Base-by-base conservation (phyloP, 2,888 invertebrate species). In the Notocelia uddmanniana region DNA sequence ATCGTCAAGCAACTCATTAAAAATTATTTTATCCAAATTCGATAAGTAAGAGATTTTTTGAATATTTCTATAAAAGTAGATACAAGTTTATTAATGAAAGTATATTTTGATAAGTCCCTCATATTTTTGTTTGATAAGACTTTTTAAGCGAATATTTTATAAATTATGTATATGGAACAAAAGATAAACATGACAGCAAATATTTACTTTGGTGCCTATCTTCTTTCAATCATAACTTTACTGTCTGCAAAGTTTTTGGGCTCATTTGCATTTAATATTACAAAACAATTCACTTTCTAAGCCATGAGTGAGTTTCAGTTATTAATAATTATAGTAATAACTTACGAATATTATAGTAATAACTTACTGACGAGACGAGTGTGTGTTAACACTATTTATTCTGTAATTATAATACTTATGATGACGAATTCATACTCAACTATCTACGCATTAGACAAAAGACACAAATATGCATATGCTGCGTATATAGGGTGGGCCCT, bases 241-340 rank as follows among this genome's bases (percentile, higher is more conserved):
- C 48, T 21, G 72, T 72, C 72, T 72, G 68, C 62, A 62, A 72
- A 72, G 67, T 68, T 72, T 72, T 72, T 21, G 60, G 52, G 11
- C 26, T 64, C 58, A 59, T 67, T 67, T 67, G 45, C 54, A 67
- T 67, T 67, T 66, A 52, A 52, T 66, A 66, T 59, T 34, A 21
- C 50, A 68, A 68, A 67, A 62, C 66, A 67, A 67, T 66, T 66
- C 59, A 54, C 31, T 60, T 66, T 66, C 59, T 59, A 59, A 21
- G 31, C 37, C 19, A 26, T 9, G 34, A 66, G 21, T 45, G 45
- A 68, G 34, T 13, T n/a, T n/a, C n/a, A n/a, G n/a, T n/a, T n/a
- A n/a, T n/a, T 41, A 37, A 10, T 23, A 41, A 62, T 55, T 3
- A 18, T 3, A 10, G 21, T 45, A 52, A n/a, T n/a, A n/a, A n/a